These are phyloP conservation scores for Xyrauchen texanus DNA, from an alignment of 2,113 vertebrate genomes.

Conservation along the genomic window DNA sequence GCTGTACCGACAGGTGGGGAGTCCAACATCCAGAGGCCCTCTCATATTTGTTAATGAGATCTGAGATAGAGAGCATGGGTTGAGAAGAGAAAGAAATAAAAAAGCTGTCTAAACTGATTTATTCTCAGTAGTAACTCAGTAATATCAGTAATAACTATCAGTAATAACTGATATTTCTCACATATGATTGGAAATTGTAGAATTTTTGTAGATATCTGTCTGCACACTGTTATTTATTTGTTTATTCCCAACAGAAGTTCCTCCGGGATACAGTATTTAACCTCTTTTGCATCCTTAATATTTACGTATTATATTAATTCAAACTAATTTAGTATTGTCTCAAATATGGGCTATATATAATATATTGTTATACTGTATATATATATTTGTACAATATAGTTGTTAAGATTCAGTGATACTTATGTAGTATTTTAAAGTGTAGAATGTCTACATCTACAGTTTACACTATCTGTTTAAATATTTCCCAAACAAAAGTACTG, in stretches of 20 bases:
- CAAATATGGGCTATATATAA: conserved; percentile 18
- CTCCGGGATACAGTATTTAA: background rate
- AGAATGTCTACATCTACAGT: background rate
- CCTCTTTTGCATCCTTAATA: background rate
- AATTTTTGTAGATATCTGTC: conserved; percentile 12
- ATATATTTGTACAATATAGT: no score
- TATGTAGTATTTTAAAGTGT: background rate
- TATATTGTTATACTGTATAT: background rate
- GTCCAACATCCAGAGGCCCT: conserved; percentile 74
- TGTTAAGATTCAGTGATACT: background rate
- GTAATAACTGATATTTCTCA: background rate
- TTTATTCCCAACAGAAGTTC: conserved; percentile 5
- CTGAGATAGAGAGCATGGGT: conserved; percentile 63
- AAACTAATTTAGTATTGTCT: background rate
- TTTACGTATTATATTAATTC: background rate
- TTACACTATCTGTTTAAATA: background rate
- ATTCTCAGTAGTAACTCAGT: background rate
- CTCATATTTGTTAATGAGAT: conserved; percentile 89
- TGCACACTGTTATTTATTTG: background rate
- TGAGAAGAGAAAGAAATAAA: conserved; percentile 7
- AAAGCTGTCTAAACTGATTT: background rate
- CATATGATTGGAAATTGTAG: background rate
- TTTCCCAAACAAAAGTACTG: no score
- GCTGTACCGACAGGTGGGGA: conserved; percentile 74
- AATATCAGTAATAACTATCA: no score